These are phyloP conservation scores for Rallus limicola DNA, from an alignment of 2,113 vertebrate genomes.

Conservation along the genomic window DNA sequence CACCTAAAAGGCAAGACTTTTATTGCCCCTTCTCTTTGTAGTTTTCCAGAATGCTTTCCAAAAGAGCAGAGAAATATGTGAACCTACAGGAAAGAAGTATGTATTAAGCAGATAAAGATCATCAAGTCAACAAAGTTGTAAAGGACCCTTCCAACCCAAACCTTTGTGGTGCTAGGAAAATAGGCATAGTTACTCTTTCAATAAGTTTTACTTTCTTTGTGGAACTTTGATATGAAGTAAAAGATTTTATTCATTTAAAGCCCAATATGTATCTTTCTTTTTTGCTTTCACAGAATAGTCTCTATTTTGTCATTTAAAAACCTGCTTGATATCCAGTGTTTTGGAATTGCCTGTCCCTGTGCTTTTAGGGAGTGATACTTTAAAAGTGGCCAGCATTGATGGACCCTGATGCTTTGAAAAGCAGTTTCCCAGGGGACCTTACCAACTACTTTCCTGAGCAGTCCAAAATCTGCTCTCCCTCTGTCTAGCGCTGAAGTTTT, in stretches of 20 bases:
- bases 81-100: neutral
- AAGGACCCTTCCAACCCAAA: neutral
- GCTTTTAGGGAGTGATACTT: no score
- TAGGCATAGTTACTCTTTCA: neutral
- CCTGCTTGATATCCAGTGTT: no score
- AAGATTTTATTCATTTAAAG: neutral
- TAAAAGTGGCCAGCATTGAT: no score
- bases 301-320: no score
- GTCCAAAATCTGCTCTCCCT: no score
- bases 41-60: neutral
- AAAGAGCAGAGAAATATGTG: neutral
- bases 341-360: no score
- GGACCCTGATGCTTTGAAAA: no score
- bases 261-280: no score
- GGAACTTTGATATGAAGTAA: neutral
- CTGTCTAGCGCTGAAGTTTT: no score
- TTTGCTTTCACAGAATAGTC: no score
- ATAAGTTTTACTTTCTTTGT: neutral
- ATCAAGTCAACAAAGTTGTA: neutral
- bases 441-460: no score
- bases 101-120: neutral
- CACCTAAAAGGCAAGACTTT: neutral
- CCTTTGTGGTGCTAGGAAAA: neutral
- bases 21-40: neutral
- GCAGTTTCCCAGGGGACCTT: no score